A percentile compares a stretch with the other conserved stretches of the same genome.
phyloP scores from a whole-genome alignment of 2,797 vertebrate genomes.

The Clamator glandarius region DNA sequence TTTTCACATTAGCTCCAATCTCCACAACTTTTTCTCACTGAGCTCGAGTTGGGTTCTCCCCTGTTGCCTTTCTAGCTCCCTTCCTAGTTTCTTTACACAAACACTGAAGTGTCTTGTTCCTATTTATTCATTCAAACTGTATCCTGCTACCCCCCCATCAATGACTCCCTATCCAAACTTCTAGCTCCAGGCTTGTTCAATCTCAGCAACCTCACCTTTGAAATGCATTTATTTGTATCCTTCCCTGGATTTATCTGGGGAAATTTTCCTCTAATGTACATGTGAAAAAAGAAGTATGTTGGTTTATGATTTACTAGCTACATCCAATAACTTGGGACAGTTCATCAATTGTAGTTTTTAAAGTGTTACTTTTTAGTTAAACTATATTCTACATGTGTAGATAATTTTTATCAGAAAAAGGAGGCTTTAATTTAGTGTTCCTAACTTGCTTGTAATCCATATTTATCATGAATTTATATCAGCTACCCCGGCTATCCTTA shows the following conservation, averaged over 20 bases:
- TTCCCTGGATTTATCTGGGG: not conserved
- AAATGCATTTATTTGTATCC: not conserved
- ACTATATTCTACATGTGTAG: rapidly evolving
- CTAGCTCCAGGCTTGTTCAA: not conserved
- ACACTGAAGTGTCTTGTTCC: not conserved
- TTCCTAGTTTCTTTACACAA: not conserved
- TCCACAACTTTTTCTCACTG: not conserved
- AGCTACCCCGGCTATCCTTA: not conserved
- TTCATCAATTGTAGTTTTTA: not conserved
- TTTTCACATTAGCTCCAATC: not conserved
- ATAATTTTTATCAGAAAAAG: not conserved
- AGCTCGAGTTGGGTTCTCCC: not conserved
- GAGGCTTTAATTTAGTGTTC: not conserved
- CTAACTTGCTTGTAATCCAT: not conserved
- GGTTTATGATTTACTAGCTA: not conserved
- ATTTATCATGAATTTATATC: not conserved
- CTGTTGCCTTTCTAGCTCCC: not conserved
- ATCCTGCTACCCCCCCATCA: not conserved
- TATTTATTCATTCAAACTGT: not conserved
- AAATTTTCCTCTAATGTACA: not conserved
- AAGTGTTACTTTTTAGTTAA: not conserved
- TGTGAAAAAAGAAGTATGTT: not conserved
- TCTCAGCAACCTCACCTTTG: not conserved
- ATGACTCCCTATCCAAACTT: not conserved
- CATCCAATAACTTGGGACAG: not conserved